A percentile compares a stretch with the other conserved stretches of the same genome.
Evolutionary conservation across 2,888 invertebrate genomes (phyloP).

Genomic region (Andrena bicolor): DNA sequence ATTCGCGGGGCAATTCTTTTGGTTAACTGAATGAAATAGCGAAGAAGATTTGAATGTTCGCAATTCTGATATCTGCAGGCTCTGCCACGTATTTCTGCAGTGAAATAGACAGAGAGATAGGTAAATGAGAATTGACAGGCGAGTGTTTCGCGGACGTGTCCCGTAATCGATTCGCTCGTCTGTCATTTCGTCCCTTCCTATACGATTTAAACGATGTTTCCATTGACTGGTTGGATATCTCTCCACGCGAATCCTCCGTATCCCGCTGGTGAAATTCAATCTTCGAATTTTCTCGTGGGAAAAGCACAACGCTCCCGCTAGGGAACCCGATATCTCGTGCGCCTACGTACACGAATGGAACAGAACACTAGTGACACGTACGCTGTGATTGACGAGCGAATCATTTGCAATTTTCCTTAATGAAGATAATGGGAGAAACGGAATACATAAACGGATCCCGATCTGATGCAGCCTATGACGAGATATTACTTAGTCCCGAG

Average conservation of each 20-base stretch:
- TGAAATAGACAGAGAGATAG: not conserved
- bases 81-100: not conserved
- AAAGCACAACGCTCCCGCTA: constrained; percentile 16
- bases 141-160: constrained; percentile 5
- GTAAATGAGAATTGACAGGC: constrained; percentile 4
- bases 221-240: constrained; percentile 39
- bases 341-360: constrained; percentile 15
- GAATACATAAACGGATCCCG: too few relatives aligned
- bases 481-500: too few relatives aligned
- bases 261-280: constrained; percentile 51
- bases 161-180: constrained; percentile 25
- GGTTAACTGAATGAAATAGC: too few relatives aligned
- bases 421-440: too few relatives aligned
- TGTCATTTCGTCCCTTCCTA: constrained; percentile 10
- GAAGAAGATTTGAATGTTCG: too few relatives aligned
- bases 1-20: not conserved
- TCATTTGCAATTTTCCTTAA: too few relatives aligned
- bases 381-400: too few relatives aligned
- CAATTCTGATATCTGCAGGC: not conserved
- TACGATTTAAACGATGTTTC: constrained; percentile 50
- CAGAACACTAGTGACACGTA: not conserved
- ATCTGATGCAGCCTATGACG: too few relatives aligned
- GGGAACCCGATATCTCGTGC: constrained; percentile 33
- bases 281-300: constrained; percentile 52
- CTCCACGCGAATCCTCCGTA: constrained; percentile 25